Conservation (phyloP, 2,797 vertebrate genomes). For the Trematocara caparti region DNA sequence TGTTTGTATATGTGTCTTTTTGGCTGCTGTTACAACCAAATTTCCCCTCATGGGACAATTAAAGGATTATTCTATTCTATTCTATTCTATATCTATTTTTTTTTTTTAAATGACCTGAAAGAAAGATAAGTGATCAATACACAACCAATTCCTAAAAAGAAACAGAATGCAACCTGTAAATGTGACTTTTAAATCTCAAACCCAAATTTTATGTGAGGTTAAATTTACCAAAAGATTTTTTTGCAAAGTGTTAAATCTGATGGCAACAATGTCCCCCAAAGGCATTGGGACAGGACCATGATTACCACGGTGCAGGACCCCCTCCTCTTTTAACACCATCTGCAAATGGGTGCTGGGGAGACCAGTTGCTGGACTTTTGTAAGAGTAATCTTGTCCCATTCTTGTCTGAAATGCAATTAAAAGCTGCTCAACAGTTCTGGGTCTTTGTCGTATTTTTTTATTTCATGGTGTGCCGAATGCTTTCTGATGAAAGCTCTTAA, state of each 20-base stretch:
- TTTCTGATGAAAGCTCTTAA: neutral
- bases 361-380: neutral
- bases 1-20: too few species aligned
- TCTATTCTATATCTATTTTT: neutral
- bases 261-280: neutral
- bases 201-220: neutral
- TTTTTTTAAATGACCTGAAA: neutral
- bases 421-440: neutral
- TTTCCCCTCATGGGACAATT: too few species aligned
- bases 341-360: neutral
- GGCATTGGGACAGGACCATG: neutral
- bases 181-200: neutral
- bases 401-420: neutral
- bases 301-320: neutral
- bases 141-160: neutral
- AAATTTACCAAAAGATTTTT: neutral
- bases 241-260: neutral
- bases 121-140: too few species aligned
- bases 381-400: neutral
- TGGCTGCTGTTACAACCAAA: too few species aligned
- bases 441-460: neutral
- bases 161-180: neutral
- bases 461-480: neutral
- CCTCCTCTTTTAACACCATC: neutral
- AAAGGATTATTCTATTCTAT: too few species aligned